phyloP scores from a whole-genome alignment of 2,797 vertebrate genomes.

The Poeciliopsis infans region DNA sequence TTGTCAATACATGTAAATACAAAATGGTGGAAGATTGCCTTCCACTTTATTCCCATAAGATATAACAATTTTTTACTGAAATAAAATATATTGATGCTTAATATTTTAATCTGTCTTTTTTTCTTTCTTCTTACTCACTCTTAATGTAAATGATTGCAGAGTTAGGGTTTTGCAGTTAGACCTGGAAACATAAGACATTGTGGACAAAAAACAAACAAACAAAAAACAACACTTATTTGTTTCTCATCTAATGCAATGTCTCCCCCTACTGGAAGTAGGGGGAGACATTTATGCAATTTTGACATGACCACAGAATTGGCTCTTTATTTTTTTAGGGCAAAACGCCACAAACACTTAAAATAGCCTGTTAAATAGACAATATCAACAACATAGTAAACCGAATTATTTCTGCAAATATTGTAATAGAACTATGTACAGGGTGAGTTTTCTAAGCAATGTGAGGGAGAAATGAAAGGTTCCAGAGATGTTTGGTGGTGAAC shows the following conservation, averaged over 20 bases:
- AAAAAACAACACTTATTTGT: neutral
- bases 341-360: neutral
- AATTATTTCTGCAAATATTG: neutral
- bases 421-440: neutral
- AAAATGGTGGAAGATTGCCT: slow-evolving; percentile 3
- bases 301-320: neutral
- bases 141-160: neutral
- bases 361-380: neutral
- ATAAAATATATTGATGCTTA: neutral
- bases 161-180: neutral
- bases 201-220: no score
- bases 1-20: slow-evolving; percentile 2
- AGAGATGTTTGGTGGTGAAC: neutral
- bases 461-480: neutral
- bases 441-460: neutral
- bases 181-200: neutral
- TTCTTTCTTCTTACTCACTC: neutral
- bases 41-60: neutral
- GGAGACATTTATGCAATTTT: rapidly evolving
- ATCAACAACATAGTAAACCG: neutral
- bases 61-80: neutral
- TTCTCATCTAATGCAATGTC: slow-evolving; percentile 21
- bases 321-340: neutral
- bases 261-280: slow-evolving; percentile 56
- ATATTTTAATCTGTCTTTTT: slow-evolving; percentile 1